These are phyloP conservation scores for Dioctria rufipes DNA, from an alignment of 2,888 invertebrate species.

Conservation along the genomic window DNA sequence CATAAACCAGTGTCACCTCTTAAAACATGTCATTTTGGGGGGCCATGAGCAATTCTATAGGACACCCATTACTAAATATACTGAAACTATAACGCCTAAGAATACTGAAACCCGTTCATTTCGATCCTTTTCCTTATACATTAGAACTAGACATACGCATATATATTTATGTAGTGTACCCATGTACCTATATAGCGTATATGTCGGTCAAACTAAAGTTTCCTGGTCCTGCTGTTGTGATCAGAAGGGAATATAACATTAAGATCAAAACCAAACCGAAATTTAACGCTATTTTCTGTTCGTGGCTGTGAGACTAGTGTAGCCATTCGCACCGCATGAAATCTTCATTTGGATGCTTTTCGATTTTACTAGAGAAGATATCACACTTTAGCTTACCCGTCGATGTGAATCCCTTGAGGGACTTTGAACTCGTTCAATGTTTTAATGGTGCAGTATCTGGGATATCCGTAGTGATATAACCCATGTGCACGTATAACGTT, in stretches of 20 bases:
- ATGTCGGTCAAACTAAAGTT: not conserved
- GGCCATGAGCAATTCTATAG: constrained; percentile 26
- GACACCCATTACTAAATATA: constrained; percentile 13
- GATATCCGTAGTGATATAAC: not conserved
- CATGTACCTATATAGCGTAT: too few species aligned
- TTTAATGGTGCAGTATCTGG: constrained; percentile 46
- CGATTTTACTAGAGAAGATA: constrained; percentile 28
- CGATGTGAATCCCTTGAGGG: constrained; percentile 24
- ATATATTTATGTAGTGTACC: too few species aligned
- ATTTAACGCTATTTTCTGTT: constrained; percentile 6
- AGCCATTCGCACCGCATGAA: constrained; percentile 44
- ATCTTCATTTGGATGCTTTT: constrained; percentile 38
- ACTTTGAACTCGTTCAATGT: constrained; percentile 52
- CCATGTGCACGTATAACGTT: constrained; percentile 34
- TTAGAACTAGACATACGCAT: too few species aligned
- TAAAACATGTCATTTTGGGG: constrained; percentile 56
- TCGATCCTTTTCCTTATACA: constrained; percentile 8
- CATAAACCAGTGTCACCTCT: constrained; percentile 60
- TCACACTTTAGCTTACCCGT: constrained; percentile 33
- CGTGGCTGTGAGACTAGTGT: not conserved
- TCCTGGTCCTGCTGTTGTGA: not conserved
- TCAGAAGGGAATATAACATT: not conserved
- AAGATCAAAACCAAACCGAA: constrained; percentile 10
- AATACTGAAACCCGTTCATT: not conserved
- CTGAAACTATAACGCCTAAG: constrained; percentile 1